Evolutionary conservation across 2,888 invertebrate species (phyloP), one percentile per base, ranked within the genome.

Genomic region (Cheilosia urbana): DNA sequence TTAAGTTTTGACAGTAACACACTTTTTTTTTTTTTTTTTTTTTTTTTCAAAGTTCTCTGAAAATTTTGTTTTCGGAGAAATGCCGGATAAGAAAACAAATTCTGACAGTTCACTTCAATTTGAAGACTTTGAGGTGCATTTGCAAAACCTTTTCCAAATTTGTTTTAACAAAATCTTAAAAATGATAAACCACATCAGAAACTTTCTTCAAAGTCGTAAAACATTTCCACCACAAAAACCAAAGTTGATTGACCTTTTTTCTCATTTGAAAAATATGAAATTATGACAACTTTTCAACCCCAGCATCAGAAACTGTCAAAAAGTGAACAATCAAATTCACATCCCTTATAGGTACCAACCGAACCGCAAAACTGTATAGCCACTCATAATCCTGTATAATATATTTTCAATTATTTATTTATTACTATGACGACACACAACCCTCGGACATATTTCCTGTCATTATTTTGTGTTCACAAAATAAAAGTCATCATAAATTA

Each of bases 391-490:
- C 13, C 57, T 63, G n/a, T n/a, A 30, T 30, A 75, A 84, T 79
- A 75, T 65, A 19, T 69, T 73, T 79, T 75, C 79, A 84, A 84
- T 84, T 79, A 75, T 55, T 80, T 84, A 80, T 84, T 84, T 84
- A 75, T 80, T 75, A 53, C 66, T 49, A 62, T 47, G 9, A 0
- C n/a, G 17, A 47, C 11, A 11, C 17, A 45, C 42, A 69, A 65
- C 63, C 66, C 77, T 55, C 34, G 21, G n/a, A 24, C 13, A 11
- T 19, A 55, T 58, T 51, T 30, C 19, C 65, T 66, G 51, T 34
- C 57, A 65, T 65, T 63, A 27, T 55, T 51, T 66, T 47, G 34
- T n/a, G n/a, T 58, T 45, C 15, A 30, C 42, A 53, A 53, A 45
- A 60, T 15, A 58, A 13, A 30, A 24, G 66, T 66, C 65, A 47